phyloP scores from a whole-genome alignment of 2,888 invertebrate genomes.

The Limnephilus rhombicus region DNA sequence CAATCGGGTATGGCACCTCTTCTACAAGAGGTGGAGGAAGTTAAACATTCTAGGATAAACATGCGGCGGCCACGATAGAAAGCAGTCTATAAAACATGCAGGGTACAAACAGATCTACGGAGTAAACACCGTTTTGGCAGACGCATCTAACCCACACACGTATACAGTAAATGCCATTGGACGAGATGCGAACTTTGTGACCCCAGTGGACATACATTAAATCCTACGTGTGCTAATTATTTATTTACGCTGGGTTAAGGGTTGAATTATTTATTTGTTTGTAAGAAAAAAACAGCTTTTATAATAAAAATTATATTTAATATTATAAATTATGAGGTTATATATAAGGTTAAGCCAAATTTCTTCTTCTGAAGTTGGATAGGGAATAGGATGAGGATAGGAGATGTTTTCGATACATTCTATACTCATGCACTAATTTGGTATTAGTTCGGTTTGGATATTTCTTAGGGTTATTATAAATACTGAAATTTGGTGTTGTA shows the following conservation, averaged over 20 bases:
- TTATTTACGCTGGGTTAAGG: neutral
- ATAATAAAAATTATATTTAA: neutral
- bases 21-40: neutral
- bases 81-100: slow-evolving; percentile 54
- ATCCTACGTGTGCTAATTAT: neutral
- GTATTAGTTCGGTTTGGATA: too few relatives aligned
- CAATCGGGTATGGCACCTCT: slow-evolving; percentile 22
- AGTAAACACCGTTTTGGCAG: slow-evolving; percentile 63
- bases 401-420: too few relatives aligned
- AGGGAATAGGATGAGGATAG: too few relatives aligned
- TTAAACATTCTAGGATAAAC: slow-evolving; percentile 5
- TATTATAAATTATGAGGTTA: too few relatives aligned
- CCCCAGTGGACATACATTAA: slow-evolving; percentile 20
- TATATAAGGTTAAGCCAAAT: too few relatives aligned
- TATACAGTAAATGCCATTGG: slow-evolving; percentile 17
- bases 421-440: too few relatives aligned
- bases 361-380: too few relatives aligned
- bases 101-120: slow-evolving; percentile 60
- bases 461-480: too few relatives aligned
- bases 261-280: neutral
- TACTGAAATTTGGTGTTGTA: too few relatives aligned
- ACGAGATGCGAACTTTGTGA: slow-evolving; percentile 13
- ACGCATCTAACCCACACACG: slow-evolving; percentile 57
- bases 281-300: neutral
- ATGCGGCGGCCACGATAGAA: slow-evolving; percentile 1